phyloP scores from a whole-genome alignment of 2,888 invertebrate species.

The Pyrochroa serraticornis region DNA sequence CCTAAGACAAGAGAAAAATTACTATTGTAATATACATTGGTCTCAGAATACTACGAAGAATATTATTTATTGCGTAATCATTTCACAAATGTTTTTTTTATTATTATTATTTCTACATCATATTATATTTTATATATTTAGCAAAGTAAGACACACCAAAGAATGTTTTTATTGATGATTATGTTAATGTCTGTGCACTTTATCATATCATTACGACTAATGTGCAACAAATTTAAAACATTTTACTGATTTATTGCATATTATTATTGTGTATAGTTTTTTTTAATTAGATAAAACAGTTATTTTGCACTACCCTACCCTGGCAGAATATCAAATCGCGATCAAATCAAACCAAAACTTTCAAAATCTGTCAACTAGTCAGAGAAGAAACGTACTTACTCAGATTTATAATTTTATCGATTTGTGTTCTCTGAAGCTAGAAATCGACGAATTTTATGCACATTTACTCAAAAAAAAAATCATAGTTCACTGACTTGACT shows the following conservation, averaged over 20 bases:
- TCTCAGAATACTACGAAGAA: constrained; percentile 55
- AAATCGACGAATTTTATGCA: constrained; percentile 32
- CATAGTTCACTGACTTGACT: constrained; percentile 16
- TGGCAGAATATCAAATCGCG: constrained; percentile 35
- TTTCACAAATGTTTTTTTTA: constrained; percentile 50
- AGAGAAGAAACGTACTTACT: constrained; percentile 52
- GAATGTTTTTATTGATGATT: constrained; percentile 51
- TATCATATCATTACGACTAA: constrained; percentile 46
- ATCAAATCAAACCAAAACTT: constrained; percentile 31
- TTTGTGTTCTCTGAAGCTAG: constrained; percentile 43
- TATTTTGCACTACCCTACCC: constrained; percentile 36
- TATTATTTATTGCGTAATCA: constrained; percentile 51
- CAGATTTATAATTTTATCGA: constrained; percentile 31
- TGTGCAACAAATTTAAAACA: constrained; percentile 31
- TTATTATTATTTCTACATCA: constrained; percentile 32
- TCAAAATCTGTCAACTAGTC: constrained; percentile 52
- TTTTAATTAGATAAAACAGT: constrained; percentile 28
- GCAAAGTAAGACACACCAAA: constrained; percentile 57
- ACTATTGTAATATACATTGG: constrained; percentile 45
- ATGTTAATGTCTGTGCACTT: constrained; percentile 48
- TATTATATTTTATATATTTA: constrained; percentile 55
- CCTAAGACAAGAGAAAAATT: constrained; percentile 20
- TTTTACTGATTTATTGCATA: constrained; percentile 12
- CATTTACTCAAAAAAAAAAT: constrained; percentile 22
- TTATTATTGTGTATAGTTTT: constrained; percentile 33